Evolutionary conservation across 2,113 vertebrate species (phyloP).

Genomic region (Haemorhous mexicanus): DNA sequence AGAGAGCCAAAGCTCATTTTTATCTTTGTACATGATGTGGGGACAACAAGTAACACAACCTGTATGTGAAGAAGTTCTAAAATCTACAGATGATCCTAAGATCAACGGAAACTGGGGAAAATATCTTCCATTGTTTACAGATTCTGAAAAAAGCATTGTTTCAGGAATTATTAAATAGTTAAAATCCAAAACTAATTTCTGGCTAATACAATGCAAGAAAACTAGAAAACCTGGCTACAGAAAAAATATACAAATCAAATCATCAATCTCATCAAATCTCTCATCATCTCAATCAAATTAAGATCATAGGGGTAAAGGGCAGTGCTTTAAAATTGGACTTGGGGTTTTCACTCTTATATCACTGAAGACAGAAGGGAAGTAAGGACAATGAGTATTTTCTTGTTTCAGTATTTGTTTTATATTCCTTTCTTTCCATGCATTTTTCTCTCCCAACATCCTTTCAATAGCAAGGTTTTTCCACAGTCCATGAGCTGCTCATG

Average conservation of each 20-base stretch:
- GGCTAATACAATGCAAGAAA: neutral
- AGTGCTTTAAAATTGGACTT: neutral
- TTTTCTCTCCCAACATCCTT: neutral
- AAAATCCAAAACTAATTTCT: neutral
- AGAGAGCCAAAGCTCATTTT: neutral
- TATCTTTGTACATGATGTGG: neutral
- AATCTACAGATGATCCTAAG: neutral
- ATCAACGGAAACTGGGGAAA: neutral
- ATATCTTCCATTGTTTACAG: neutral
- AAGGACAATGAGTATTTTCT: neutral
- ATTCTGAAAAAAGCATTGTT: neutral
- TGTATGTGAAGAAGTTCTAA: neutral
- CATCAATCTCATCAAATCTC: no score
- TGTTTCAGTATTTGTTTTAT: neutral
- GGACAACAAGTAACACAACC: neutral
- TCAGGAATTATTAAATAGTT: neutral
- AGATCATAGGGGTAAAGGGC: accelerated
- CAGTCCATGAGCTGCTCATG: neutral
- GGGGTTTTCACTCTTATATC: neutral
- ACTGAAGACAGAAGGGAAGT: neutral
- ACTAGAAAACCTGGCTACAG: neutral
- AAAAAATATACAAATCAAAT: neutral
- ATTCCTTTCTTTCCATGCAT: neutral
- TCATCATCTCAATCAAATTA: neutral
- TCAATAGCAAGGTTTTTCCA: neutral